phyloP scores from a whole-genome alignment of 2,113 vertebrate genomes.

The Siphamia tubifer region DNA sequence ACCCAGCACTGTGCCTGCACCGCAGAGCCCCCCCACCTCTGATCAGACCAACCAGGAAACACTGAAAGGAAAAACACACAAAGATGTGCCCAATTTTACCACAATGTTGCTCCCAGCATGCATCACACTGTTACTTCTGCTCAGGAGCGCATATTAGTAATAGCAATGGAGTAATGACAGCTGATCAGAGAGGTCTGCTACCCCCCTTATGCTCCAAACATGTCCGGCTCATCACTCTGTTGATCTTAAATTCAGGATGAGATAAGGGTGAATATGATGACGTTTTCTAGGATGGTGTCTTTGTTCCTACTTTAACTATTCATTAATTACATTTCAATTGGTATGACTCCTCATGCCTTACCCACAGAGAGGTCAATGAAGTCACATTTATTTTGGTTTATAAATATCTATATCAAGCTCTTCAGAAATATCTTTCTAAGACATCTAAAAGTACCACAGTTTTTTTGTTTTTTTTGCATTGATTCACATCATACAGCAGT shows the following conservation, averaged over 20 bases:
- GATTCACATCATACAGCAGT: not conserved
- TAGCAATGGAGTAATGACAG: not conserved
- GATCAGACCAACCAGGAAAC: conserved; percentile 90
- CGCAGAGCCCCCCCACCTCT: conserved; percentile 55
- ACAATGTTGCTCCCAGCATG: conserved; percentile 53
- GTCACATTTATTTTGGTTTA: not conserved
- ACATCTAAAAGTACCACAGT: too few relatives aligned
- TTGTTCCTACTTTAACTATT: too few relatives aligned
- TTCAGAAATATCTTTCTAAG: too few relatives aligned
- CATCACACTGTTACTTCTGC: conserved; percentile 48
- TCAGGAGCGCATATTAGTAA: conserved; percentile 1
- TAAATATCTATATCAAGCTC: not conserved
- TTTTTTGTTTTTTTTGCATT: too few relatives aligned
- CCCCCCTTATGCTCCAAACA: not conserved
- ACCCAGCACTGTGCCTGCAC: conserved; percentile 58
- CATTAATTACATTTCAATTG: too few relatives aligned
- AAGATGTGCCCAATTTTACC: conserved; percentile 7
- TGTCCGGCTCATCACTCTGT: not conserved
- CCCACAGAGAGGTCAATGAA: not conserved
- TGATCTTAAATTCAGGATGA: not conserved
- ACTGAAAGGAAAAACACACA: conserved; percentile 71
- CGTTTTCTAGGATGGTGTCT: too few relatives aligned
- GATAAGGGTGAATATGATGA: not conserved
- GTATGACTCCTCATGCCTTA: too few relatives aligned
- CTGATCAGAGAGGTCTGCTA: not conserved